Evolutionary conservation across 2,113 vertebrate species (phyloP), one percentile per base, ranked within the genome.

Genomic region (Eubucco bourcierii): DNA sequence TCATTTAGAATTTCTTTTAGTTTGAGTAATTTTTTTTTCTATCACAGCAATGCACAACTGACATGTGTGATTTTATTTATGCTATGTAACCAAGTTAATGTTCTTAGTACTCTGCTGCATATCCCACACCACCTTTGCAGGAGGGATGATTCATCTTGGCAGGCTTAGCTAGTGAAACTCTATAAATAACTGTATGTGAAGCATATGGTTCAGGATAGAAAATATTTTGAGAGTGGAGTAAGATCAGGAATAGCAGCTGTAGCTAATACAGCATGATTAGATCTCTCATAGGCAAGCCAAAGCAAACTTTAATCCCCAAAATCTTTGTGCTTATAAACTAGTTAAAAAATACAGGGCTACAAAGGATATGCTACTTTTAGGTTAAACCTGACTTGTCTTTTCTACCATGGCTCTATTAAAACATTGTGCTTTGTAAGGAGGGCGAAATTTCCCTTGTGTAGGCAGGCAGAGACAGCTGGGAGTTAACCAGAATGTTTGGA

Each of bases 181-280:
- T 84, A 91, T 34, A 78, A 93, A 73, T 91, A 89, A 84, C 61
- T 89, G 7, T 81, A 78, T 63, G 59, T 78, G 56, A 93, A 93
- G 83, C 87, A 77, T 83, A 86, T 12, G 46, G 60, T 80, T 80
- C 37, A 61, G 77, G 88, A 74, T 58, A 81, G 79, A 87, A 78
- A 89, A 81, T 27, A 27, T 90, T 89, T n/a, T 87, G n/a, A 82
- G n/a, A 53, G 34, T 77, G 75, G 66, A 93, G 31, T 66, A 91
- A 87, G 39, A 61, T 93, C 88, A 91, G 85, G 28, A 93, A 84
- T n/a, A 93, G 79, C 85, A 89, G 79, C 79, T 87, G 93, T 78
- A 4, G 6, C 70, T 93, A 95, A 75, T 74, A 66, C 10, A 81
- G 61, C 75, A 75, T 91, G 46, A 89, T 71, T 61, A 75, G 82